Evolutionary conservation across 1,140 invertebrate species (phyloP), one percentile per base, ranked within the genome.

Genomic region (Tetraneura akinire): DNA sequence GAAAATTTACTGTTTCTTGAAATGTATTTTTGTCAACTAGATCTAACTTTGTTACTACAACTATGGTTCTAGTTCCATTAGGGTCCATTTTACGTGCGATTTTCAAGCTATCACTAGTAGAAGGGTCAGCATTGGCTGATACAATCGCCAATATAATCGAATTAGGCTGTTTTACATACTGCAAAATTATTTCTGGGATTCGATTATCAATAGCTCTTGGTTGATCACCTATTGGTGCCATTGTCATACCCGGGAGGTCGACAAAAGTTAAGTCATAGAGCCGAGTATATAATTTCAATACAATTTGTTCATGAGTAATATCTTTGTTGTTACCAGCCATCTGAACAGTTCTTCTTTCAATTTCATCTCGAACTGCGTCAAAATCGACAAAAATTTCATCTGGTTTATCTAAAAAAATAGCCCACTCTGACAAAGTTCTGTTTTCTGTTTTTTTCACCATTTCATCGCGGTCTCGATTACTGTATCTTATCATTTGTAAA

Each of bases 161-260:
- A 82, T 94, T 96, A 83, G 97, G 95, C 82, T 94, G 91, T 81
- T 90, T 90, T 81, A 98, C 96, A 86, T 95, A 98, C 84, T 96
- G 94, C 85, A 96, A 91, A 83, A 98, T 94, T 95, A 98, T 97
- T 62, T 88, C 90, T 85, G 23, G 23, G 0, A 60, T 37, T 37
- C 32, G 3, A 37, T 37, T 37, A 87, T 98, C 96, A 85, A 98
- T 98, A 86, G 98, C 96, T 2, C 84, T 87, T 14, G 96, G 96
- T 86, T 98, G 96, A 89, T 98, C 96, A 51, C 96, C 96, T 82
- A 98, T 95, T 11, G 96, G 94, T 82, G 98, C 95, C 87, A 96
- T 97, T 16, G 96, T 98, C 83, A 98, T 87, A 82, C 96, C 96
- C 81, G 96, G 96, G 85, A 98, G 91, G 89, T 98, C 96, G 85